Base-by-base conservation (phyloP, 2,113 vertebrate genomes). In the Thymallus thymallus region DNA sequence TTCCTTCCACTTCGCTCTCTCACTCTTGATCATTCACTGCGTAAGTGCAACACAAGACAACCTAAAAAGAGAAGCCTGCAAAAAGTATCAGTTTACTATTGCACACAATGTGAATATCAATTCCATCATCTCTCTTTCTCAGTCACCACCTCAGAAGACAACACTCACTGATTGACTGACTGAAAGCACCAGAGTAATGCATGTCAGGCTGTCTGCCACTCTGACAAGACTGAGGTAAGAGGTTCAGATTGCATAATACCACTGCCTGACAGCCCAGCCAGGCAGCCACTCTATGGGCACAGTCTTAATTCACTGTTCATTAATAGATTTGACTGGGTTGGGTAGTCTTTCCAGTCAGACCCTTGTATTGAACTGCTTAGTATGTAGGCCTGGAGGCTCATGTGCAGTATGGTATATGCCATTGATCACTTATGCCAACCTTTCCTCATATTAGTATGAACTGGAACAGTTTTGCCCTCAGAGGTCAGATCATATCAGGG, bases 261-360 rank as follows among this genome's bases (percentile, higher is more conserved):
- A 72, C 64, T 67, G 84, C 16, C 48, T 51, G 48, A 51, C 48
- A 51, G 48, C 48, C 48, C 3, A 18, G 48, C 48, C 48, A 0
- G 16, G 79, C 70, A 78, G 46, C 77, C 83, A 79, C 69, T 29
- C 73, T 72, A 61, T 72, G 61, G 69, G 80, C 77, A 76, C 81
- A 79, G 75, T 76, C 81, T 82, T 70, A 88, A 81, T 80, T 85
- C 45, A 26, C 22, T 70, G 81, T 72, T 77, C 88, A 91, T 88
- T 85, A 87, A 87, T 89, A 90, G 85, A 71, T 67, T n/a, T n/a
- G 60, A 78, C 32, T 72, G 70, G 75, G 3, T 51, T 51, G 46
- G 68, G 71, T 70, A 78, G 76, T 68, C 48, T 51, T 51, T 41
- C 35, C 46, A 56, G 60, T 9, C 41, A 56, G 56, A 77, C 72